Conservation (phyloP, 2,888 invertebrate species). For the Zaprionus bogoriensis region DNA sequence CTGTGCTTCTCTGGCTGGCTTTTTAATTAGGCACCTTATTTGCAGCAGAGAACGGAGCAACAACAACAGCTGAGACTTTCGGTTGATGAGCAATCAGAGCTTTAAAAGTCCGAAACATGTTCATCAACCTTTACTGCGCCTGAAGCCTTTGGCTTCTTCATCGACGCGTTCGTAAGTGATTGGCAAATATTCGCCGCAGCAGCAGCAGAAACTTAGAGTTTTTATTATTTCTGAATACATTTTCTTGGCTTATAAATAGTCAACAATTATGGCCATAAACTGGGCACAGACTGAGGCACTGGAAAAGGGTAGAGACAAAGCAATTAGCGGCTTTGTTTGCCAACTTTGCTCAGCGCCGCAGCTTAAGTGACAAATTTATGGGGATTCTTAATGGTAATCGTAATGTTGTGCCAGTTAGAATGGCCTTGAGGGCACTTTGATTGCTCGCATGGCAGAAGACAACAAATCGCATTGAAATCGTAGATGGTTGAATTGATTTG, state of each 20-base stretch:
- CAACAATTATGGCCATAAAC: constrained; percentile 52
- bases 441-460: constrained; percentile 14
- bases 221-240: constrained; percentile 2
- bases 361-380: constrained; percentile 67
- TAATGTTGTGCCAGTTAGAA: constrained; percentile 36
- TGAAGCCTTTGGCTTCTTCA: constrained; percentile 32
- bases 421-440: constrained; percentile 37
- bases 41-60: constrained; percentile 20
- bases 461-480: not conserved
- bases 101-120: constrained; percentile 48
- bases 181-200: constrained; percentile 61
- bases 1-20: constrained; percentile 16
- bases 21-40: constrained; percentile 75
- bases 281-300: constrained; percentile 18
- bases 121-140: constrained; percentile 51
- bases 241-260: constrained; percentile 46
- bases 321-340: constrained; percentile 71
- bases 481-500: not conserved
- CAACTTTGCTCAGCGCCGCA: too few relatives aligned
- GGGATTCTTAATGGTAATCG: constrained; percentile 58
- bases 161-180: constrained; percentile 56
- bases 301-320: constrained; percentile 10
- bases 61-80: constrained; percentile 9
- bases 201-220: constrained; percentile 52
- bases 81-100: constrained; percentile 48